Base-by-base conservation (phyloP, 2,888 invertebrate genomes). In the Amphipyra tragopoginis region DNA sequence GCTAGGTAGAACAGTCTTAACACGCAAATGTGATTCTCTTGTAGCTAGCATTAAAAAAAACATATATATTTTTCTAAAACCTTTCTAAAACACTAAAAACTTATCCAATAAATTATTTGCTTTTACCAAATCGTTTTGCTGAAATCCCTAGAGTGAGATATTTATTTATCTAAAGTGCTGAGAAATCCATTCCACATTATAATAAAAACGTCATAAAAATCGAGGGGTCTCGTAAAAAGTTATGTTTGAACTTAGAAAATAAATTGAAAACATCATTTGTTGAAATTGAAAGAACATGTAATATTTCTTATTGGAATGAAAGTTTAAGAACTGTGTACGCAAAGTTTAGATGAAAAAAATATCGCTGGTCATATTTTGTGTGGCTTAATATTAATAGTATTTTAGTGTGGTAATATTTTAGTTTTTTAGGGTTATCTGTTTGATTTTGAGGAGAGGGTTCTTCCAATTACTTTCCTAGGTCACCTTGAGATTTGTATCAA, bases 141-240 rank as follows among this genome's bases (percentile, higher is more conserved):
- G 0, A 33, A 53, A 26, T 47, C 56, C 39, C 57, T 13, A 45
- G 51, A 48, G 40, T 11, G 0, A 1, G 5, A 45, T 26, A 50
- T 53, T 44, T 69, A 43, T 62, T 39, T 51, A 51, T 48, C 15
- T 36, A 13, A 67, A 67, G 43, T 50, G 49, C 40, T 43, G 7
- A 36, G 40, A 57, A 47, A 64, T 39, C 49, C 33, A 44, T 45
- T 68, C n/a, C 5, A 47, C 21, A 49, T 70, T 51, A 57, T 0
- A 54, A 66, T 58, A 61, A 47, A 65, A 57, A 57, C 15, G 7
- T 14, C 8, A 57, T 61, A 53, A 51, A 60, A 55, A 13, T 51
- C 38, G 14, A 48, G 33, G 43, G 7, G 21, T 45, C 10, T 33
- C 51, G 33, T 72, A 66, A 72, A 70, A 65, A 55, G 26, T 52